These are phyloP conservation scores for Asobara japonica DNA, from an alignment of 1,140 invertebrate genomes.

Conservation along the genomic window DNA sequence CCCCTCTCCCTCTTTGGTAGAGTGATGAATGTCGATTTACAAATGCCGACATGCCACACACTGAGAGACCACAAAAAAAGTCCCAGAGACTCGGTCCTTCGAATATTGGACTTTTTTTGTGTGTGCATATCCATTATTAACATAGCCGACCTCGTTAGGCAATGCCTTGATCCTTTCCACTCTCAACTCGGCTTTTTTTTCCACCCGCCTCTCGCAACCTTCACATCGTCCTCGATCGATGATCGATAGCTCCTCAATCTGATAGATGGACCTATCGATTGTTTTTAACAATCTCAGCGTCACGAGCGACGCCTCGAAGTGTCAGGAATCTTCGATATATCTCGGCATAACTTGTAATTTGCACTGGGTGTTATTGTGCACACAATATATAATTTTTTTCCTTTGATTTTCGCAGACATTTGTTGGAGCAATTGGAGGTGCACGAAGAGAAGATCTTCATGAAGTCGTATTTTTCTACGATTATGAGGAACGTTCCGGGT, in stretches of 20 bases:
- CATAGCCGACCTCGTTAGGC: constrained; percentile 26
- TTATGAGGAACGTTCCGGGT: too few species aligned
- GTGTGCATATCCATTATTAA: constrained; percentile 16
- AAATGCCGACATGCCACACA: too few species aligned
- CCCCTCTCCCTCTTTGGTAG: too few species aligned
- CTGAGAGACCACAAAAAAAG: not conserved
- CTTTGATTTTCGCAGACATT: too few species aligned
- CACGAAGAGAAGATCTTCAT: too few species aligned
- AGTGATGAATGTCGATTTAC: too few species aligned
- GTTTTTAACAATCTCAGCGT: constrained; percentile 47
- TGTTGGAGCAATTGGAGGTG: too few species aligned
- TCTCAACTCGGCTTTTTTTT: not conserved
- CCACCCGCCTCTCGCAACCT: not conserved
- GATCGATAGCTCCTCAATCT: constrained; percentile 35
- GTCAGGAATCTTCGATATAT: constrained; percentile 12
- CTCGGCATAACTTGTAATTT: constrained; percentile 20
- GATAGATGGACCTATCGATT: constrained; percentile 48
- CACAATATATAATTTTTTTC: not conserved
- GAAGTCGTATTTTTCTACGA: too few species aligned
- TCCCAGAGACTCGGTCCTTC: not conserved
- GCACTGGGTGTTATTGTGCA: not conserved
- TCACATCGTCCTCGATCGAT: constrained; percentile 43
- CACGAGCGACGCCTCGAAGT: constrained; percentile 30
- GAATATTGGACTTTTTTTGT: not conserved
- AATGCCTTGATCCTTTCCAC: not conserved